Base-by-base conservation (phyloP, 2,113 vertebrate species). In the Melanocharis versteri region DNA sequence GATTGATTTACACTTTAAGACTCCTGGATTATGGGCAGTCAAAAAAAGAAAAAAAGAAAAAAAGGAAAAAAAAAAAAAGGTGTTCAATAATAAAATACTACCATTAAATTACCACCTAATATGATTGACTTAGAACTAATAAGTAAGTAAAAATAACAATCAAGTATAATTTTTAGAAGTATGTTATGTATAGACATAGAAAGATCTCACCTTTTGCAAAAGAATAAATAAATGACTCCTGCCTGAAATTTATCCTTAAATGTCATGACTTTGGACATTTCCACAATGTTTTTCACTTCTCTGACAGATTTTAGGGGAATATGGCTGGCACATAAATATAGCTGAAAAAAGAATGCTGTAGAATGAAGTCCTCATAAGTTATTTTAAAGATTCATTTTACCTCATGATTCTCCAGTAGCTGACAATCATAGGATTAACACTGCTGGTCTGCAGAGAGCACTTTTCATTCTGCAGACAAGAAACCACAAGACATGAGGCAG, bases 371-470 rank as follows among this genome's bases (percentile, higher is more conserved):
- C 13, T 87, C 37, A 30, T 68, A 92, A 89, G 64, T 71, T 78
- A 81, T 75, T 94, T 86, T 71, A 73, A 95, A 89, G 47, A 53
- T 87, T 89, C 26, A 40, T 90, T 91, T 95, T 82, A 89, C 64
- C 30, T 92, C 64, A 45, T 71, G 58, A 75, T 91, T 94, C 65
- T 77, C 45, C 37, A 68, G 37, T 51, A 83, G 18, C 83, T 95
- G 80, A 77, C 71, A 92, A 56, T 94, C 87, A 83, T 21, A 27
- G n/a, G 28, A 76, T 96, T 94, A 93, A 62, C 70, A 50, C 13
- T 75, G n/a, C 50, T 78, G 57, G n/a, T 65, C 76, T 82, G 65
- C 50, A 89, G 86, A 89, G 37, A 76, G 45, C 56, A 50, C 31
- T 94, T 94, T 92, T 93, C 27, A 27, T 92, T 82, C 45, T 35